Conservation (phyloP, 2,797 vertebrate genomes). For the Tapera naevia region DNA sequence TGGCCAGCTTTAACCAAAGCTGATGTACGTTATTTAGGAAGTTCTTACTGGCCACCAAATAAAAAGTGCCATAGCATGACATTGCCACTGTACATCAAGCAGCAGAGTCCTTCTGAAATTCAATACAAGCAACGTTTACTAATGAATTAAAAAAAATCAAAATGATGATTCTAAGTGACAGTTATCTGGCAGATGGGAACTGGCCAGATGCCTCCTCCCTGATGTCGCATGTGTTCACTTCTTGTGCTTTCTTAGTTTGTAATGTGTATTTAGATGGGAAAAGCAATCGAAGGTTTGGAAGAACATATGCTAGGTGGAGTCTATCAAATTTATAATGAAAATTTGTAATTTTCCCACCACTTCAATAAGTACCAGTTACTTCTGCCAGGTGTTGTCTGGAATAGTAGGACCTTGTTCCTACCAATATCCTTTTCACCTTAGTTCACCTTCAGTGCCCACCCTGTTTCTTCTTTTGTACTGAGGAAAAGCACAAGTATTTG, state of each 20-base stretch:
- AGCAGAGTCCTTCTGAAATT: neutral
- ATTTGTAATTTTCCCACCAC: neutral
- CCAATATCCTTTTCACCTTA: neutral
- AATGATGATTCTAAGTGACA: neutral
- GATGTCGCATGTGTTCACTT: neutral
- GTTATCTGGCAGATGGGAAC: neutral
- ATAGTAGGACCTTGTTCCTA: neutral
- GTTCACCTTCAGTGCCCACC: neutral
- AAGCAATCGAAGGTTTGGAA: neutral
- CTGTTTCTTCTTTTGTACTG: neutral
- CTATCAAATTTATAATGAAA: neutral
- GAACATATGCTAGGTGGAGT: neutral
- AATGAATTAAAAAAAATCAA: neutral
- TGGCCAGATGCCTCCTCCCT: neutral
- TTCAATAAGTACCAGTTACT: neutral
- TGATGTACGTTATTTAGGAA: neutral
- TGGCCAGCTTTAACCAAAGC: neutral
- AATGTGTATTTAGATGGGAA: neutral
- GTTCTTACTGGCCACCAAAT: neutral
- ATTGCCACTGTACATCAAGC: neutral
- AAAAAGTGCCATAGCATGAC: neutral
- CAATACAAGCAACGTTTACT: neutral
- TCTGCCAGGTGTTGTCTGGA: neutral
- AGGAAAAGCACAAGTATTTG: neutral
- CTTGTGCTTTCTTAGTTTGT: neutral